A percentile compares a stretch with the other conserved stretches of the same genome.
phyloP scores from a whole-genome alignment of 2,888 invertebrate species.

The Acanthosepion lycidas region DNA sequence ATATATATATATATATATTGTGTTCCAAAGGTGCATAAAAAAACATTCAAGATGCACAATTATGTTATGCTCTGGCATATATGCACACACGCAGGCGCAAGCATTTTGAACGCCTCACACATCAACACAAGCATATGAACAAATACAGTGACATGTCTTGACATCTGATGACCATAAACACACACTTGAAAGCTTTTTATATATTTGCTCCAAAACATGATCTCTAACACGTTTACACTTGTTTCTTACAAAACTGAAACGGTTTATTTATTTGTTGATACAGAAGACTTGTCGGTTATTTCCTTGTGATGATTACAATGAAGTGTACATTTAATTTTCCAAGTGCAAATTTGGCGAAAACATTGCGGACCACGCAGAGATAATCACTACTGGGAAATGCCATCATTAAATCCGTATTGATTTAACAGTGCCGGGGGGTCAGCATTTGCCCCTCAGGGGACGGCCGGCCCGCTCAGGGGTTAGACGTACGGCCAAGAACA shows the following conservation, averaged over 20 bases:
- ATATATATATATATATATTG: not conserved
- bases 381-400: slow-evolving; percentile 11
- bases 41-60: too few relatives aligned
- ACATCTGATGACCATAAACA: not conserved
- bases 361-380: not conserved
- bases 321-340: not conserved
- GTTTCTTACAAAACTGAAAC: not conserved
- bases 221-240: not conserved
- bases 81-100: not conserved
- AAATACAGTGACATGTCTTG: not conserved
- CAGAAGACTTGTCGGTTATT: not conserved
- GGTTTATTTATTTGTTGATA: not conserved
- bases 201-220: not conserved
- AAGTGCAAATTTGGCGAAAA: slow-evolving; percentile 4
- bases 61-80: too few relatives aligned
- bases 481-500: not conserved
- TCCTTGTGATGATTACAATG: not conserved
- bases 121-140: too few relatives aligned
- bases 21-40: too few relatives aligned
- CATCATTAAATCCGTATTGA: not conserved
- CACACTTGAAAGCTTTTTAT: not conserved
- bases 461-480: not conserved
- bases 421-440: not conserved
- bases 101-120: too few relatives aligned
- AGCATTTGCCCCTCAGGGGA: not conserved